Evolutionary conservation across 2,113 vertebrate genomes (phyloP).

Genomic region (Otocyon megalotis): DNA sequence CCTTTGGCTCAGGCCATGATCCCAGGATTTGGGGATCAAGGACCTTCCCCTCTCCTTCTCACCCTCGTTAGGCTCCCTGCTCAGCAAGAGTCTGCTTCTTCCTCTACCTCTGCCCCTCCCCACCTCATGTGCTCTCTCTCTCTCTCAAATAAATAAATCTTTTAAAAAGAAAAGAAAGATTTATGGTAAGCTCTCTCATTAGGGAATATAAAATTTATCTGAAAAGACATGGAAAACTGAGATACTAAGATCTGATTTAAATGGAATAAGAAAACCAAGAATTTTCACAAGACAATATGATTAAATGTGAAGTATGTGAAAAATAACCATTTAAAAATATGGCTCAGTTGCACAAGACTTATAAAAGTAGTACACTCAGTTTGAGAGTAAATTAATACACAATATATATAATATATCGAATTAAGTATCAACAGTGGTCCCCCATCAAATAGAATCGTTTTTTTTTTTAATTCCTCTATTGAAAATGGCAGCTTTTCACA

Average conservation of each 20-base stretch:
- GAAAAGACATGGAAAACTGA: neutral
- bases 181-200: neutral
- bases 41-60: no score
- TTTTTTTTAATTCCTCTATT: neutral
- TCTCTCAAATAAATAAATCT: neutral
- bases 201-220: slow-evolving; percentile 30
- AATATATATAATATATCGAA: neutral
- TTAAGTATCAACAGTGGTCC: slow-evolving; percentile 11
- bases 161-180: neutral
- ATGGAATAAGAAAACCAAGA: slow-evolving; percentile 19
- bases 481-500: slow-evolving; percentile 39
- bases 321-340: slow-evolving; percentile 23
- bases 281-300: neutral
- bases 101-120: neutral
- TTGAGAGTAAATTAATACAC: slow-evolving; percentile 25
- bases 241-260: slow-evolving; percentile 1
- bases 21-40: neutral
- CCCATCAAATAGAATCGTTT: neutral
- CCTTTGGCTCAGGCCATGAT: neutral
- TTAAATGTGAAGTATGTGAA: neutral
- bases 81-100: neutral
- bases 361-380: neutral
- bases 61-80: neutral
- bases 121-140: neutral
- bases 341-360: neutral